phyloP scores from a whole-genome alignment of 2,888 invertebrate genomes.

The Acronicta psi region DNA sequence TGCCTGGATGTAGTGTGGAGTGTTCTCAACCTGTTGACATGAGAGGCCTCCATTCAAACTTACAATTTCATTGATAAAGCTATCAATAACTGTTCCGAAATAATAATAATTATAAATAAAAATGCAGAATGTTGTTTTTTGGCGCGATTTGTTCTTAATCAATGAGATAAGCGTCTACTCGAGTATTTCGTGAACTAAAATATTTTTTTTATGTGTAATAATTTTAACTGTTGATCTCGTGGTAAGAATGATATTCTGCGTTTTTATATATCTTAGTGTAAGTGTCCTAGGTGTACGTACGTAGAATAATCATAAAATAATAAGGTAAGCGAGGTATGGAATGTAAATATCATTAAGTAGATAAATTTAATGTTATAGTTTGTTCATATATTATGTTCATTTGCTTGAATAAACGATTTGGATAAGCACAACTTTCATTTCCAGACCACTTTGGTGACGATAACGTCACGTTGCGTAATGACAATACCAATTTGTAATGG shows the following conservation, averaged over 20 bases:
- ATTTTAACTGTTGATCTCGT: constrained; percentile 59
- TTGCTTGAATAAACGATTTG: constrained; percentile 89
- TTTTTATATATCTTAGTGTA: constrained; percentile 77
- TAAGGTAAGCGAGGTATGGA: constrained; percentile 84
- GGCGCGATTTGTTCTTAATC: constrained; percentile 54
- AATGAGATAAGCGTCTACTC: constrained; percentile 43
- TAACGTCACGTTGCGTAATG: constrained; percentile 46
- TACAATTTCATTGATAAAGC: constrained; percentile 70
- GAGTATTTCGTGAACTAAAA: constrained; percentile 47
- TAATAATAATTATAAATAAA: constrained; percentile 73
- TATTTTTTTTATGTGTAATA: constrained; percentile 58
- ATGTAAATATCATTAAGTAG: constrained; percentile 89
- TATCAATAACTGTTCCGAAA: constrained; percentile 76
- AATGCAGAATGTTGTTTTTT: constrained; percentile 82
- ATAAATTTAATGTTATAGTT: constrained; percentile 89
- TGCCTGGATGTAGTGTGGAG: constrained; percentile 47
- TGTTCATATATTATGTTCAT: constrained; percentile 89
- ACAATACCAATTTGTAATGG: constrained; percentile 42
- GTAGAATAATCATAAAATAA: constrained; percentile 75
- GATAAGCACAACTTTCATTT: constrained; percentile 80
- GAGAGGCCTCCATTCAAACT: constrained; percentile 62
- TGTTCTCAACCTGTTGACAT: constrained; percentile 45
- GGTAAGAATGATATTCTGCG: constrained; percentile 74
- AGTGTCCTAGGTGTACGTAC: constrained; percentile 81
- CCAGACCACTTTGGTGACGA: constrained; percentile 26